Percentiles rank a stretch among this genome's conserved stretches.
phyloP scores from a whole-genome alignment of 2,888 invertebrate species.

The Cephus rjabovi region DNA sequence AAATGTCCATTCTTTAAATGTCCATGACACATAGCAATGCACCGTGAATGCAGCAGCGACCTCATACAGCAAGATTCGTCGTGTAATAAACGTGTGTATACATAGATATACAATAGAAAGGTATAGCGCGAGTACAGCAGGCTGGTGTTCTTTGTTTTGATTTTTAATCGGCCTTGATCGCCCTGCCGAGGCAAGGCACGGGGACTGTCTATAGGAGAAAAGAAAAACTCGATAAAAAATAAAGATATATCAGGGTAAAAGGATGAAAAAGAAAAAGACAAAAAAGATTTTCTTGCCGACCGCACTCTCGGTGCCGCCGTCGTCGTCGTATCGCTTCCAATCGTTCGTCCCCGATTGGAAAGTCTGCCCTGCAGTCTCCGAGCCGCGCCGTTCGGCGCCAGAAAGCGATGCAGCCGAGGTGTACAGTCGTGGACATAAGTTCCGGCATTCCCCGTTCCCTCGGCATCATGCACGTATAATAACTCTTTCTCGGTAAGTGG shows the following conservation, averaged over 20 bases:
- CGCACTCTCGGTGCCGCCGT: conserved; percentile 7
- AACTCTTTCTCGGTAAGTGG: neutral
- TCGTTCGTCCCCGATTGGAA: conserved; percentile 35
- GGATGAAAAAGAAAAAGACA: conserved; percentile 18
- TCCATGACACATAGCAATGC: neutral
- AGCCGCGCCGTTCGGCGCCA: conserved; percentile 21
- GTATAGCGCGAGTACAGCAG: neutral
- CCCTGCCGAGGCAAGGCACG: conserved; percentile 26
- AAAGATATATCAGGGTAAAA: conserved; percentile 15
- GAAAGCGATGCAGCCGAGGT: neutral
- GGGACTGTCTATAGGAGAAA: conserved; percentile 19
- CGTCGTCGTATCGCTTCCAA: conserved; percentile 31
- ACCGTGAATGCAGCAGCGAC: neutral
- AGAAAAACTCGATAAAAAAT: conserved; percentile 21
- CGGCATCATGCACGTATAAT: neutral
- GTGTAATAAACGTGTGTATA: neutral
- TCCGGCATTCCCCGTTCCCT: neutral
- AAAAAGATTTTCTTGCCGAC: conserved; percentile 19
- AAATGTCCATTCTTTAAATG: neutral
- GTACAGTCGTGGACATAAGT: conserved; percentile 2
- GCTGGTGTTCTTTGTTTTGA: conserved; percentile 29
- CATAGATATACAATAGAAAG: neutral
- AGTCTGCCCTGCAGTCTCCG: conserved; percentile 34
- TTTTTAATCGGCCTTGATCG: conserved; percentile 49
- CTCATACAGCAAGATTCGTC: neutral